Base-by-base conservation (phyloP, 2,888 invertebrate genomes). In the Listrodromus nycthemerus region DNA sequence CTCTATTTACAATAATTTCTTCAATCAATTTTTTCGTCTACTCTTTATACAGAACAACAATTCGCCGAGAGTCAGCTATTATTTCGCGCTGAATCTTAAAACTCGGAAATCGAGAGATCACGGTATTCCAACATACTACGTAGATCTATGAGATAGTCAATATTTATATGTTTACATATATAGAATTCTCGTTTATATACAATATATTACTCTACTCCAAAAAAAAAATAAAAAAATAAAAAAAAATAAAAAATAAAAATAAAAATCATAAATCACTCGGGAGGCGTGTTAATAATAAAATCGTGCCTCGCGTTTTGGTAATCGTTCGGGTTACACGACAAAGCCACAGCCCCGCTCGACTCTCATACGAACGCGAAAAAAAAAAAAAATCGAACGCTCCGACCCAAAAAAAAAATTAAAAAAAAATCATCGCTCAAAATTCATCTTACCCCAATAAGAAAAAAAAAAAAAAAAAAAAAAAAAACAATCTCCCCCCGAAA, bases 151-250 rank as follows among this genome's bases (percentile, higher is more conserved):
- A 70, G 69, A 80, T 77, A 78, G 55, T 69, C 77, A 81, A 80
- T 86, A 71, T 75, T 77, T 73, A 73, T 76, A 75, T 37, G 37
- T 37, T 37, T 37, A 83, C 82, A 83, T 58, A 66, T 74, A 76
- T 41, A 73, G 74, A 73, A 61, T 67, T 77, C 69, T 69, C 24
- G 13, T 33, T 71, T 85, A 85, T 80, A 52, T 84, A 84, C 82
- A 84, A 85, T 86, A 87, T 86, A 86, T 85, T 85, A 86, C 82
- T 85, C 69, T 84, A 80, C 80, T 84, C 80, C 48, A 63, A 61
- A 75, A 63, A 74, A 80, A 77, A 4, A 48, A 48, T 45, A 50
- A 74, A 65, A 41, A 80, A 80, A 77, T 8, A 48, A 48, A 48
- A 63, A 74, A 75, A 65, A 78, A 63, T 80, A 73, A 65, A 86